Evolutionary conservation across 2,888 invertebrate genomes (phyloP), one percentile per base, ranked within the genome.

Genomic region (Drosophila quasianomalipes): DNA sequence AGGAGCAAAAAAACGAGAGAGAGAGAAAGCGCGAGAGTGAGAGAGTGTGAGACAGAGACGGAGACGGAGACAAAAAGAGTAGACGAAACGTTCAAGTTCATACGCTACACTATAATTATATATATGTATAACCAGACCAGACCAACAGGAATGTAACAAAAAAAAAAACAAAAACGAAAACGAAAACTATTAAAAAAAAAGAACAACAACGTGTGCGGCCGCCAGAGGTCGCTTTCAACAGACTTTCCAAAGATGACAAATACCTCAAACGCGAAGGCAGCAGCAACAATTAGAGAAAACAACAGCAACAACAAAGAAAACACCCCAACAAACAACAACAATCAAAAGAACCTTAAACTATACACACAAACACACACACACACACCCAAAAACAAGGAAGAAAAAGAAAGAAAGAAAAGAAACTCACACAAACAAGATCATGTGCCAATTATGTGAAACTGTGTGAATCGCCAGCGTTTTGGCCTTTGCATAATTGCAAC

Each of bases 221-320:
- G 67, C 30, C 22, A 71, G 70, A 72, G 74, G 75, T 79, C 84
- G 87, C 84, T 74, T 71, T 86, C 73, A 83, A 79, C 88, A 81
- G 88, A 87, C 85, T 87, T 90, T 87, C 87, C 87, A 87, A 87
- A 87, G 87, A 88, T 88, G 90, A 90, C 81, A 90, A 90, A 91
- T 90, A 90, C 91, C 90, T 91, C 91, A 90, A 86, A 80, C 83
- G 79, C 81, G 74, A 89, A 76, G 80, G 89, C 86, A 88, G 76
- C 77, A 83, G 64, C 70, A 81, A 64, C 59, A 62, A 70, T 59
- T 74, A 71, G 59, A 78, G 51, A 59, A 33, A 72, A 59, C 70
- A 74, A 70, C 67, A 70, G 62, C 26, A 68, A 54, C 26, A 30
- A 68, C 28, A 26, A 41, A 14, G 26, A 16, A 49, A 16, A 19